Evolutionary conservation across 2,113 vertebrate species (phyloP).

Genomic region (Tringa solitaria): DNA sequence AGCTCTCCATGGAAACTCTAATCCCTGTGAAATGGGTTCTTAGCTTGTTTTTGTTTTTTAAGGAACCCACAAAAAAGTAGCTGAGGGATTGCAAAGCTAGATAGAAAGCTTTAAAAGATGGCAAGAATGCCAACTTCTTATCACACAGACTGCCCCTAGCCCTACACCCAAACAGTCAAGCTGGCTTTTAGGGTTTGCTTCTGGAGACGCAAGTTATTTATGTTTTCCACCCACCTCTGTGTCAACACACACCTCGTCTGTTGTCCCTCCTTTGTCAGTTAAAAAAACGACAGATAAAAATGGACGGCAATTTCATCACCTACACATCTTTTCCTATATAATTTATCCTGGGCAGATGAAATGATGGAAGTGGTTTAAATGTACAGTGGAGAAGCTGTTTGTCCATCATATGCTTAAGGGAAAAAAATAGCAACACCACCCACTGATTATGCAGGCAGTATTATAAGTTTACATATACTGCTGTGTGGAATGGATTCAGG

Average conservation of each 20-base stretch:
- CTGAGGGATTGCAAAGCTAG: background rate
- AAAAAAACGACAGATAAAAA: background rate
- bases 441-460: constrained; percentile 25
- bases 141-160: background rate
- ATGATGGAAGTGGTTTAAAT: constrained; percentile 3
- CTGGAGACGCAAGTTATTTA: background rate
- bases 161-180: background rate
- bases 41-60: constrained; percentile 6
- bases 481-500: background rate
- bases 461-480: background rate
- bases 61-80: constrained; percentile 20
- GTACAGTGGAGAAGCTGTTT: constrained; percentile 22
- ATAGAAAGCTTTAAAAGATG: background rate
- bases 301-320: constrained; percentile 32
- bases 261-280: constrained; percentile 3
- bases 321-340: constrained; percentile 33
- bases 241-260: background rate
- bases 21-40: constrained; percentile 38
- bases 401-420: constrained; percentile 10
- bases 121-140: background rate
- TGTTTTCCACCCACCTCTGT: constrained; percentile 13
- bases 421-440: constrained; percentile 39
- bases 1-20: constrained; percentile 60
- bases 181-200: constrained; percentile 18
- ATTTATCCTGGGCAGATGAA: constrained; percentile 18